A percentile compares a stretch with the other conserved stretches of the same genome.
These are phyloP conservation scores for Pseudomyrmex flavicornis DNA, from an alignment of 1,140 invertebrate species.

Conservation along the genomic window DNA sequence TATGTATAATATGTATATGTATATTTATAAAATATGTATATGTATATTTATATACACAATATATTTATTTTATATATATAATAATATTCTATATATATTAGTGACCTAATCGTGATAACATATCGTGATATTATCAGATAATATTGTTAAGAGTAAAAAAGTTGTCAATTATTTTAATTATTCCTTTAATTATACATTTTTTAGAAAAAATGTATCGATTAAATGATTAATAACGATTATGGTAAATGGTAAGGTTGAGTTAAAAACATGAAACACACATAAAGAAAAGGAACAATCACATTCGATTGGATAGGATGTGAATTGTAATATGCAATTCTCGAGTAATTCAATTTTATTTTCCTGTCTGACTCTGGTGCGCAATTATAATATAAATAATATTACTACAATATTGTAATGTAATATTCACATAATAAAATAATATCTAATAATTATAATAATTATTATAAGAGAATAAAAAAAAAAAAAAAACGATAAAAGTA, in stretches of 20 bases:
- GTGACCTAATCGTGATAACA: too few species aligned
- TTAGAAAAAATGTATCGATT: neutral
- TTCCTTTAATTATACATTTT: neutral
- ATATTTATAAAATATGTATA: neutral
- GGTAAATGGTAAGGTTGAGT: neutral
- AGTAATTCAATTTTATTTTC: conserved; percentile 70
- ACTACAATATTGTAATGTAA: conserved; percentile 62
- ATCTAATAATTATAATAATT: conserved; percentile 69
- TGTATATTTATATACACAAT: too few species aligned
- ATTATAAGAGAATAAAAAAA: conserved; percentile 65
- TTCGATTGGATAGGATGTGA: neutral
- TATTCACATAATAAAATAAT: conserved; percentile 66
- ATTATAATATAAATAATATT: conserved; percentile 81
- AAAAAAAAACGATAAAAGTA: conserved; percentile 65
- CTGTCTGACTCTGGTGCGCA: conserved; percentile 76
- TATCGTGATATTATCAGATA: neutral
- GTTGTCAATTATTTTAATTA: neutral
- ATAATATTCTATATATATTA: too few species aligned
- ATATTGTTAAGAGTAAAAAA: neutral
- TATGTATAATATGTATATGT: too few species aligned
- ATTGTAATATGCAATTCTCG: conserved; percentile 19
- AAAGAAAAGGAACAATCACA: neutral
- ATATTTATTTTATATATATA: neutral
- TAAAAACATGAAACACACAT: conserved; percentile 20
- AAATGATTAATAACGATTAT: neutral